Evolutionary conservation across 2,888 invertebrate genomes (phyloP), one percentile per base, ranked within the genome.

Genomic region (Epistrophe eligans): DNA sequence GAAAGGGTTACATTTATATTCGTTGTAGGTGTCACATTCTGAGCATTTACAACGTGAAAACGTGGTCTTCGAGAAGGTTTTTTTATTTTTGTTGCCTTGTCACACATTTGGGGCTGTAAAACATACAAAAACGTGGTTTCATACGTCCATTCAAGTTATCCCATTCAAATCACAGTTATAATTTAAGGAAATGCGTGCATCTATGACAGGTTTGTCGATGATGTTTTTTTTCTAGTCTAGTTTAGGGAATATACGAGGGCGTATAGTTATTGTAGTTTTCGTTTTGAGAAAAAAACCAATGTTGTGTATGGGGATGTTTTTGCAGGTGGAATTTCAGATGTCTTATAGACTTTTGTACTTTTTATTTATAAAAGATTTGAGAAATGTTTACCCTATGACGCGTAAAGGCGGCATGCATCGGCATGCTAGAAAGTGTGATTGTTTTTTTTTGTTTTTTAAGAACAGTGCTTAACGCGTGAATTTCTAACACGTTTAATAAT

Each of bases 31-130:
- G 35, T 15, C 15, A 7, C 2, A 15, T 13, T 17, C 24, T 15
- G 55, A 40, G 17, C 35, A 6, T 43, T 62, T 50, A 35, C 52
- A 85, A 85, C 84, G 84, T 81, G 81, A 85, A 50, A 81, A 67
- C 67, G 58, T 73, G 77, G 24, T 74, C n/a, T 60, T 48, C 55
- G 58, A 43, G 24, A 70, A 70, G 50, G 70, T 55, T 70, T 55
- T 35, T 7, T 35, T 70, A n/a, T 9, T 1, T 7, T 66, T 48
- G 9, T 17, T 35, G 13, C 8, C 67, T 38, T 50, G 38, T 50
- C 50, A 43, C 50, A 67, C 67, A 67, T 11, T 67, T 40, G 40
- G 40, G 40, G 1, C 24, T 40, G 40, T 62, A 4, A 19, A 8
- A 24, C 24, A 11, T 32, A 66, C 32, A 55, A 43, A 55, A 70